Percentiles rank a stretch among this genome's conserved stretches.
phyloP scores from a whole-genome alignment of 2,797 vertebrate genomes.

The Triplophysa yarkandensis region DNA sequence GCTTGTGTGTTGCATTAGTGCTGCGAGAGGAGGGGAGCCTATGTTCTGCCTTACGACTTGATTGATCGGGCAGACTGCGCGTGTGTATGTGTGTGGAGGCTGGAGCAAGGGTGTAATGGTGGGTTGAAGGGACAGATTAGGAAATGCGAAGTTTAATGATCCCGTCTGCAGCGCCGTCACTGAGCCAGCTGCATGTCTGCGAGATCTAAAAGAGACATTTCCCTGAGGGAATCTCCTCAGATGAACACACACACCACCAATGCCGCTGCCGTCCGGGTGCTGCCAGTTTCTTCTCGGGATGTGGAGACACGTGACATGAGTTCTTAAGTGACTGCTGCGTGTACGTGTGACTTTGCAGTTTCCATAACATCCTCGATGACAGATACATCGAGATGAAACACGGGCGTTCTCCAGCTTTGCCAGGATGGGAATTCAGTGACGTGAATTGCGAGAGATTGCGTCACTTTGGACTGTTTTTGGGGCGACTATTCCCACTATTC shows the following conservation, averaged over 20 bases:
- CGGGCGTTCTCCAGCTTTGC: not conserved
- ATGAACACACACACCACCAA: conserved; percentile 21
- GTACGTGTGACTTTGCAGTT: conserved; percentile 29
- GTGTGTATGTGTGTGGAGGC: conserved; percentile 20
- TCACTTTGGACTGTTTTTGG: not conserved
- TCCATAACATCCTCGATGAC: conserved; percentile 19
- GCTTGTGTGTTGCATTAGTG: conserved; percentile 43
- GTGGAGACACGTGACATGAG: conserved; percentile 7
- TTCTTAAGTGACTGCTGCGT: conserved; percentile 22
- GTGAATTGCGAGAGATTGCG: not conserved
- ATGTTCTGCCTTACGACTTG: conserved; percentile 46
- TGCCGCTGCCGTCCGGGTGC: conserved; percentile 16
- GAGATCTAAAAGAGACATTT: conserved; percentile 49
- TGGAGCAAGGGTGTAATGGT: conserved; percentile 49
- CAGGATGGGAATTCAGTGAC: not conserved
- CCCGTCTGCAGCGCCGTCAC: conserved; percentile 46
- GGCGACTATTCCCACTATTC: not conserved
- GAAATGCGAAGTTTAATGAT: conserved; percentile 58
- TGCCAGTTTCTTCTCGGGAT: conserved; percentile 28
- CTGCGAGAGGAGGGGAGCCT: conserved; percentile 29
- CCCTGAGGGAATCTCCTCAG: conserved; percentile 40
- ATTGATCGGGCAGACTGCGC: conserved; percentile 43
- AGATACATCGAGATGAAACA: conserved; percentile 12
- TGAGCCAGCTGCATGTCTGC: conserved; percentile 51
- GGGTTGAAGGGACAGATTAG: conserved; percentile 57